Conservation (phyloP, 2,888 invertebrate species). For the Leptopilina myrica region DNA sequence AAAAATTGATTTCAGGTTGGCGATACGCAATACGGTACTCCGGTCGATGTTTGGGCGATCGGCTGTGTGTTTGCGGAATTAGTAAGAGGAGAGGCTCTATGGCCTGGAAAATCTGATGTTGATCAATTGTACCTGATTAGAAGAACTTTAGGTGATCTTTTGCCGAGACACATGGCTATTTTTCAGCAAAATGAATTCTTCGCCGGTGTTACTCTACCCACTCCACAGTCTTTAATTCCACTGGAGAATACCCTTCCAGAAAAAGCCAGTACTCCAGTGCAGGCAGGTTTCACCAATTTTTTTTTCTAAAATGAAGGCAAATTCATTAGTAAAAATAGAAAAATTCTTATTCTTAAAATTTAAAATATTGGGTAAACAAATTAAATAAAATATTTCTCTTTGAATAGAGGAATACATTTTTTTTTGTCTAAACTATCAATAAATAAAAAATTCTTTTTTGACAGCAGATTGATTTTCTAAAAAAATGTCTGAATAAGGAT, state of each 20-base stretch:
- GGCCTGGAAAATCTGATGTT: slow-evolving; percentile 99
- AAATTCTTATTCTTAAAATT: too few relatives aligned
- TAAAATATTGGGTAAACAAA: too few relatives aligned
- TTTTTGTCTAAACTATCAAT: too few relatives aligned
- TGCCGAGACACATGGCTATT: slow-evolving; percentile 96
- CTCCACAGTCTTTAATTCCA: slow-evolving; percentile 90
- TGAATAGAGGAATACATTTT: too few relatives aligned
- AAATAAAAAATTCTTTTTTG: slow-evolving; percentile 34
- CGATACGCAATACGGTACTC: slow-evolving; percentile 93
- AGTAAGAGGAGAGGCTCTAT: slow-evolving; percentile 92
- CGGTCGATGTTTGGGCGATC: slow-evolving; percentile 99
- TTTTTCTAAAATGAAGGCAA: too few relatives aligned
- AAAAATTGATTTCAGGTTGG: slow-evolving; percentile 82
- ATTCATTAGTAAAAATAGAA: too few relatives aligned
- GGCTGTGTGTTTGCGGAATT: slow-evolving; percentile 94
- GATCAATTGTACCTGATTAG: slow-evolving; percentile 98
- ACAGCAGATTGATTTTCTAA: slow-evolving; percentile 74
- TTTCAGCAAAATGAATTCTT: slow-evolving; percentile 97
- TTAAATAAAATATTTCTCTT: too few relatives aligned
- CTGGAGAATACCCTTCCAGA: slow-evolving; percentile 92
- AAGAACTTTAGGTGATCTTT: slow-evolving; percentile 94
- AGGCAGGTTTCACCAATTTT: slow-evolving; percentile 57
- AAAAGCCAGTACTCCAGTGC: slow-evolving; percentile 77
- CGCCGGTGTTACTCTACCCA: slow-evolving; percentile 93
- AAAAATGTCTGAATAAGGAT: slow-evolving; percentile 97